Evolutionary conservation across 2,888 invertebrate genomes (phyloP).

Genomic region (Tromatobia lineatoria): DNA sequence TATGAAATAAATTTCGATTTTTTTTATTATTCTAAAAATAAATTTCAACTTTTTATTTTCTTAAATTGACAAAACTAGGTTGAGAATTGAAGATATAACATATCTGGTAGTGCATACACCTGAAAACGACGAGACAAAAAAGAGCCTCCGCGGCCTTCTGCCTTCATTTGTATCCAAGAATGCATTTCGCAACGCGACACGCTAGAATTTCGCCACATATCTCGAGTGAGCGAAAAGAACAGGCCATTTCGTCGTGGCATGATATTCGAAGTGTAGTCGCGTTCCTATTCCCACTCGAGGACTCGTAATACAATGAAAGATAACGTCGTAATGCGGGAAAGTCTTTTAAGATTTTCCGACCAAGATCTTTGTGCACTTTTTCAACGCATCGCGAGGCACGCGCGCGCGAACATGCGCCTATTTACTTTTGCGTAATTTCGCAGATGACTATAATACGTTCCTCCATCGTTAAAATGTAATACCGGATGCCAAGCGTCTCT

Average conservation of each 20-base stretch:
- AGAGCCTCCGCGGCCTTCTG: slow-evolving; percentile 11
- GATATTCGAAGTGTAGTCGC: slow-evolving; percentile 42
- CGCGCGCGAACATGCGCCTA: slow-evolving; percentile 39
- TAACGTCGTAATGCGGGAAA: slow-evolving; percentile 64
- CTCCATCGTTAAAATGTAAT: slow-evolving; percentile 48
- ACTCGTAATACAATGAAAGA: slow-evolving; percentile 58
- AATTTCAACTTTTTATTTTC: no score
- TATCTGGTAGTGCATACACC: neutral
- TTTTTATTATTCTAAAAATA: no score
- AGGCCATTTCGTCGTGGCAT: slow-evolving; percentile 29
- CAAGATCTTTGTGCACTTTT: slow-evolving; percentile 65
- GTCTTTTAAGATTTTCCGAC: slow-evolving; percentile 64
- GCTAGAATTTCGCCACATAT: slow-evolving; percentile 42
- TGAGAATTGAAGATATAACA: neutral
- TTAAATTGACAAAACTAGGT: no score
- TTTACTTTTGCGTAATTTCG: slow-evolving; percentile 65
- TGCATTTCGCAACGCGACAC: slow-evolving; percentile 33
- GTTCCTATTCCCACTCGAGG: slow-evolving; percentile 65
- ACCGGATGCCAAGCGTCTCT: slow-evolving; percentile 54
- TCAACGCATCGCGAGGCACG: slow-evolving; percentile 67
- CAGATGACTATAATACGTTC: neutral
- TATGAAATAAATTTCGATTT: no score
- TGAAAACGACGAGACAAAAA: neutral
- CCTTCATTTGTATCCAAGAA: slow-evolving; percentile 21
- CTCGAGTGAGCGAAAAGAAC: slow-evolving; percentile 28